These are phyloP conservation scores for Elachura formosa DNA, from an alignment of 2,113 vertebrate genomes.

Conservation along the genomic window DNA sequence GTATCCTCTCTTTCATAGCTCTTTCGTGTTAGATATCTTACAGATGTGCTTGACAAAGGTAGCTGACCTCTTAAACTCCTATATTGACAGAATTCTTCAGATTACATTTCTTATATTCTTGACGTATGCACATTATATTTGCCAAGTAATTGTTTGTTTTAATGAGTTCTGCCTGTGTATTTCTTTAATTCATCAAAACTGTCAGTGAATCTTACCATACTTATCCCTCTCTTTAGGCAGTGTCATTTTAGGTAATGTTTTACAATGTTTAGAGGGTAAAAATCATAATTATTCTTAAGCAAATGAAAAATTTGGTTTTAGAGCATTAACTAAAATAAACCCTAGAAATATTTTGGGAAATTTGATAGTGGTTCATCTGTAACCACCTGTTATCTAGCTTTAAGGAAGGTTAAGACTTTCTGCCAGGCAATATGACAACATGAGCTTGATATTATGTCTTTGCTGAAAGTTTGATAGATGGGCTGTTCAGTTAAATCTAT, in stretches of 20 bases:
- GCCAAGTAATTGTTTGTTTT: not conserved
- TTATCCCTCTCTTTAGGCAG: not conserved
- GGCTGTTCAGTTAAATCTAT: not conserved
- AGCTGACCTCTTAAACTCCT: not conserved
- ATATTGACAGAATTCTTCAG: not conserved
- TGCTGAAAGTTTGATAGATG: not conserved
- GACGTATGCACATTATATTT: not conserved
- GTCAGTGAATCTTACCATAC: not conserved
- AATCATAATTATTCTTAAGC: not conserved
- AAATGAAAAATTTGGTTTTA: not conserved
- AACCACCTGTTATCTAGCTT: not conserved
- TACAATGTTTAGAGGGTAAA: not conserved
- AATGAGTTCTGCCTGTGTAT: not conserved
- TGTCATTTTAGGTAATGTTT: not conserved
- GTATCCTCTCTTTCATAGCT: not conserved
- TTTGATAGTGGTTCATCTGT: not conserved
- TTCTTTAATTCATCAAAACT: not conserved
- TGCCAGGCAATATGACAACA: not conserved
- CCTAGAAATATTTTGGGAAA: not conserved
- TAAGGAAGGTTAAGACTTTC: not conserved
- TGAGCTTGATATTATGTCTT: not conserved
- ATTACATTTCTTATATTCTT: not conserved
- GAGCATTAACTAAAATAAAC: not conserved
- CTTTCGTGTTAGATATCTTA: not conserved
- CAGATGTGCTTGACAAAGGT: not conserved